These are phyloP conservation scores for Lissocephala sabroskyi DNA, from an alignment of 2,888 invertebrate species.

Conservation along the genomic window DNA sequence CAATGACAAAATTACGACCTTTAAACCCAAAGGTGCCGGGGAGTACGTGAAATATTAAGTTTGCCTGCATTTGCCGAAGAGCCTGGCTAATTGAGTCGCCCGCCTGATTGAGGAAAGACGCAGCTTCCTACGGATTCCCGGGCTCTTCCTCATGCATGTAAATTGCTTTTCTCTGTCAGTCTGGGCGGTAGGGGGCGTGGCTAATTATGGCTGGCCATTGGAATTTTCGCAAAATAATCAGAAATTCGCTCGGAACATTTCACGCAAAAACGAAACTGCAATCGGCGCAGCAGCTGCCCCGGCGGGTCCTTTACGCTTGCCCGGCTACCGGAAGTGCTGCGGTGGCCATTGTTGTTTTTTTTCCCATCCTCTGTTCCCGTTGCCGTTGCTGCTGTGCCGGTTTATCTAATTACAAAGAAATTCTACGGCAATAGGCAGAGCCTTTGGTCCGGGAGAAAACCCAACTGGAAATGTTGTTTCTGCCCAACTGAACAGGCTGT, in stretches of 20 bases:
- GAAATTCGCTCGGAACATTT: conserved; percentile 50
- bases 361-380: no score
- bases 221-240: conserved; percentile 63
- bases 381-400: conserved; percentile 51
- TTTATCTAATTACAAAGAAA: conserved; percentile 66
- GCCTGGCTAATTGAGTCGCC: no score
- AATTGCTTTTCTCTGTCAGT: no score
- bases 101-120: no score
- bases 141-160: no score
- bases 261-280: conserved; percentile 40
- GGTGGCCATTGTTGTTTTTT: conserved; percentile 36
- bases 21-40: conserved; percentile 59
- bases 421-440: conserved; percentile 44
- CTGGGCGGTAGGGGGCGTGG: conserved; percentile 12
- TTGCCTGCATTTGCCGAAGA: conserved; percentile 26
- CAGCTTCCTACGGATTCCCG: background rate
- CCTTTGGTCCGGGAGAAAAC: conserved; percentile 8
- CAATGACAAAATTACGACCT: conserved; percentile 62
- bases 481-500: conserved; percentile 24
- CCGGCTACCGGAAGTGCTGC: conserved; percentile 42
- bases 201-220: conserved; percentile 35
- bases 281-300: no score
- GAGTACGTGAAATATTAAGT: conserved; percentile 62
- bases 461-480: conserved; percentile 40
- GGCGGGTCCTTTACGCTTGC: conserved; percentile 8